Evolutionary conservation across 2,888 invertebrate species (phyloP), one percentile per base, ranked within the genome.

Genomic region (Beris morrisii): DNA sequence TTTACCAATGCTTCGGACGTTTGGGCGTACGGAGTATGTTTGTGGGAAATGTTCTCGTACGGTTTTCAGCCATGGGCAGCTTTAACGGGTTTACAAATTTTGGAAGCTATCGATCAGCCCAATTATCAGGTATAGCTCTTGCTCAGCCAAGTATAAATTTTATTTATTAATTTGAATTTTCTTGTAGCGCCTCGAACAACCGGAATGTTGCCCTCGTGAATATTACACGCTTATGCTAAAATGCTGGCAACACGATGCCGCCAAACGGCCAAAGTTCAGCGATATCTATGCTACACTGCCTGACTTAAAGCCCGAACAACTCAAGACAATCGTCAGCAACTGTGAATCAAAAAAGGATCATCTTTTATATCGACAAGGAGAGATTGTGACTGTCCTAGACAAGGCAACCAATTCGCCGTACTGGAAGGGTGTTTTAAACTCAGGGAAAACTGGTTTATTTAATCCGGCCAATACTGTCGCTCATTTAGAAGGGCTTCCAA

Each of bases 41-140:
- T 99, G 0, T 99, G 98, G 98, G 99, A 99, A 81, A 95, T 98
- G 94, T 99, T 98, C 79, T 95, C 95, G 0, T 98, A 97, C 76
- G 98, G 98, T 1, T 95, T 95, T 78, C 97, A 97, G 79, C 99
- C 99, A 0, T 99, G 98, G 98, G 93, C 93, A 0, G 96, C 95
- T 0, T 84, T 95, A 61, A 95, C 94, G 0, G 95, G 95, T 0
- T 91, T 94, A 71, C 95, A 97, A 81, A 98, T 98, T 72, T 81
- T 98, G 5, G 95, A 95, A 79, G 93, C 96, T 5, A 96, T 98
- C 67, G 97, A 98, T 80, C 89, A 92, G 68, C 97, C 96, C 32
- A 90, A 93, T 78, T 92, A 86, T 77, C 92, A 91, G 82, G 87
- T 87, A 70, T 59, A 52, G 30, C 54, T n/a, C 22, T 22, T 50